phyloP scores from a whole-genome alignment of 2,113 vertebrate species.

The Ictalurus furcatus region DNA sequence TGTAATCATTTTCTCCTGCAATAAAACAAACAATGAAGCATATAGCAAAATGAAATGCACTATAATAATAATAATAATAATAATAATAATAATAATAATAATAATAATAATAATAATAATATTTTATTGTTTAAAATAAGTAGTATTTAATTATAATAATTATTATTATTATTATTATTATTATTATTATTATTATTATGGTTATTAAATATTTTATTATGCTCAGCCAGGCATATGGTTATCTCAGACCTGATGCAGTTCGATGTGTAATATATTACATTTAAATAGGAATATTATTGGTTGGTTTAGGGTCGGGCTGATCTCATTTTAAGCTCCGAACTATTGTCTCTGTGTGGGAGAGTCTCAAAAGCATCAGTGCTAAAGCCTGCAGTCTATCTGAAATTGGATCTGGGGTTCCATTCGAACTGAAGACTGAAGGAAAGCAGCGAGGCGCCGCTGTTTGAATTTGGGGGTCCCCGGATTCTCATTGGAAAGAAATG shows the following conservation, averaged over 20 bases:
- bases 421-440: slow-evolving; percentile 79
- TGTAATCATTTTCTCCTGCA: slow-evolving; percentile 55
- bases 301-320: slow-evolving; percentile 51
- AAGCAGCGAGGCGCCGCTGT: slow-evolving; percentile 85
- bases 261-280: slow-evolving; percentile 52
- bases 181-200: slow-evolving; percentile 25
- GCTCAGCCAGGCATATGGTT: slow-evolving; percentile 28
- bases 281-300: slow-evolving; percentile 53
- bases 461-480: slow-evolving; percentile 92
- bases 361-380: slow-evolving; percentile 81
- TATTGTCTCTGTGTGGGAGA: slow-evolving; percentile 63
- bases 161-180: slow-evolving; percentile 35
- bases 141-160: background rate
- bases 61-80: background rate
- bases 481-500: slow-evolving; percentile 93
- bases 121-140: background rate
- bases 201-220: slow-evolving; percentile 33
- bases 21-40: background rate
- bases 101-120: slow-evolving; percentile 9
- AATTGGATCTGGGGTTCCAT: slow-evolving; percentile 99
- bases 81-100: background rate
- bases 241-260: slow-evolving; percentile 38
- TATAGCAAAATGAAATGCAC: background rate
- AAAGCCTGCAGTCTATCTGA: slow-evolving; percentile 87
- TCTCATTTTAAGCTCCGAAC: slow-evolving; percentile 66